Conservation (phyloP, 2,113 vertebrate species). For the Neogobius melanostomus region DNA sequence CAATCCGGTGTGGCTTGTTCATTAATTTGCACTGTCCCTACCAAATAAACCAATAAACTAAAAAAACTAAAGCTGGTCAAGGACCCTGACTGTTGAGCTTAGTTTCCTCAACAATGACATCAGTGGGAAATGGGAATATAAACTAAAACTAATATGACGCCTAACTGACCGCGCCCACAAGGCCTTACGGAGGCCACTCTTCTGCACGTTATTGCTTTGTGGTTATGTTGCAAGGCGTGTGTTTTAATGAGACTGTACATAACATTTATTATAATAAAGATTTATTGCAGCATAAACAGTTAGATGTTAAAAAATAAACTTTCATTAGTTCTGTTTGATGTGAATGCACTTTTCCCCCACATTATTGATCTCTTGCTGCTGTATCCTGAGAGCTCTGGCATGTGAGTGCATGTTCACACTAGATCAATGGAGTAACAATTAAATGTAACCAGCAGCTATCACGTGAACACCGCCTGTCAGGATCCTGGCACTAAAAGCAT, state of each 20-base stretch:
- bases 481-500: not conserved
- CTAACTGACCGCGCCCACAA: slow-evolving; percentile 26
- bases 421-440: slow-evolving; percentile 49
- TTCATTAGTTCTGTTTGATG: not conserved
- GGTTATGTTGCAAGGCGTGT: slow-evolving; percentile 20
- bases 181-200: slow-evolving; percentile 9
- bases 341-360: not conserved
- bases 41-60: no score
- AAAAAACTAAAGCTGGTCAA: slow-evolving; percentile 52
- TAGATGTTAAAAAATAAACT: not conserved
- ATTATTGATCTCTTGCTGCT: slow-evolving; percentile 42
- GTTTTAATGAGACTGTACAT: not conserved
- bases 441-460: slow-evolving; percentile 42
- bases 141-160: slow-evolving; percentile 25
- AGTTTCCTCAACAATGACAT: slow-evolving; percentile 60
- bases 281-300: not conserved
- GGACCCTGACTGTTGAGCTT: slow-evolving; percentile 59
- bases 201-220: slow-evolving; percentile 5
- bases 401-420: slow-evolving; percentile 30
- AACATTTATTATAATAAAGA: not conserved
- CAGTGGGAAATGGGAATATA: slow-evolving; percentile 53
- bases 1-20: no score
- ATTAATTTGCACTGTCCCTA: no score
- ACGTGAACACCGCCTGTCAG: slow-evolving; percentile 18
- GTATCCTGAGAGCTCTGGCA: slow-evolving; percentile 18